phyloP scores from a whole-genome alignment of 1,140 invertebrate genomes.

The Galleria mellonella region DNA sequence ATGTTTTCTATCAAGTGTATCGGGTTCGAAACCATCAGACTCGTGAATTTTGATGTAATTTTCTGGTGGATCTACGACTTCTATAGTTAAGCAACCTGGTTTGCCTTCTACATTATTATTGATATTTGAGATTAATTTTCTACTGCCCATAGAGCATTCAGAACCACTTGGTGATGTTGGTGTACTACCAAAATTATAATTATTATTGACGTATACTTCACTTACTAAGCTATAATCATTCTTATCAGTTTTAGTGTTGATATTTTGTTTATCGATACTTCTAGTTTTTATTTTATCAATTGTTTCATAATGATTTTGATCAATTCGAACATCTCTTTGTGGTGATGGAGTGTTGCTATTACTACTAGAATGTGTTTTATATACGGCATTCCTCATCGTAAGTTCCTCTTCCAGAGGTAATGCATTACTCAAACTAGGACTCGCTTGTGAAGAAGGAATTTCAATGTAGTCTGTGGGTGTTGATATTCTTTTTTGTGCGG shows the following conservation, averaged over 20 bases:
- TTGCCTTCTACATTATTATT: constrained; percentile 75
- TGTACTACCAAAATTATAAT: constrained; percentile 79
- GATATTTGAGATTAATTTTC: constrained; percentile 56
- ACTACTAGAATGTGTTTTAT: constrained; percentile 74
- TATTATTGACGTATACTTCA: constrained; percentile 86
- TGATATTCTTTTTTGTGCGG: constrained; percentile 70
- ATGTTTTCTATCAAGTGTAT: constrained; percentile 88
- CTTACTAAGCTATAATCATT: constrained; percentile 81
- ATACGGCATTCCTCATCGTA: constrained; percentile 83
- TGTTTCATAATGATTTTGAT: constrained; percentile 69
- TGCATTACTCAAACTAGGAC: constrained; percentile 80
- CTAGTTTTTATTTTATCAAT: constrained; percentile 52
- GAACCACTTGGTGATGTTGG: constrained; percentile 77
- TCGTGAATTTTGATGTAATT: constrained; percentile 82
- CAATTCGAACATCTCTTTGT: constrained; percentile 65
- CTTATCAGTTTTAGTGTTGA: constrained; percentile 16
- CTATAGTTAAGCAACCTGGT: constrained; percentile 84
- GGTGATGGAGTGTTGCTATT: constrained; percentile 76
- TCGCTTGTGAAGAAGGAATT: constrained; percentile 79
- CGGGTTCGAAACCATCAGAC: constrained; percentile 86
- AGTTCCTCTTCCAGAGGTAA: constrained; percentile 85
- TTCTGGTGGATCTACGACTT: constrained; percentile 83
- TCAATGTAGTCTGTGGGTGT: constrained; percentile 79
- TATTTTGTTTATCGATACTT: constrained; percentile 14
- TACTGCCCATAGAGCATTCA: constrained; percentile 77